Base-by-base conservation (phyloP, 2,888 invertebrate species). In the Cephus runcator region DNA sequence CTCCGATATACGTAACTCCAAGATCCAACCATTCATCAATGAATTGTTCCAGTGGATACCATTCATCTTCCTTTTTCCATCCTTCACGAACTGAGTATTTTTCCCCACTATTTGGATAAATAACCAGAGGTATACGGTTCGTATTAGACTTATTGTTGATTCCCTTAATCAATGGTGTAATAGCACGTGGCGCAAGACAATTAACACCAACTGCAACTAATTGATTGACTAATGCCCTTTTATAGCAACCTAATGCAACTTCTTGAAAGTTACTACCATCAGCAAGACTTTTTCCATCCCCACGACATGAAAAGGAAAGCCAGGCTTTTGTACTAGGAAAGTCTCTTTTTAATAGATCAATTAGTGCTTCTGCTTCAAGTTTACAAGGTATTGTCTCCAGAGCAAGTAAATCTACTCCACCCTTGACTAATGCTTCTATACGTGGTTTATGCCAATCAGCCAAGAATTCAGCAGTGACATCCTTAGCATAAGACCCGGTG, bases 31-130 rank as follows among this genome's bases (percentile, higher is more conserved):
- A 98, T 86, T 95, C 95, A 33, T 94, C 93, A 12, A 97, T 94
- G 88, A 95, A 96, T 34, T 94, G 93, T 81, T 95, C 95, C 0
- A 97, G 93, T 1, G 95, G 93, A 82, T 95, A 94, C 89, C 94
- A 95, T 88, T 94, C 94, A 84, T 95, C 95, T 4, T 86, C 86
- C 6, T 79, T 82, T 92, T 93, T 95, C 95, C 95, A 90, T 76
- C 91, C 91, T 11, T 87, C 93, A 87, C 94, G 93, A 77, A 95
- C 93, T 86, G 94, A 94, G 93, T 96, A 97, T 88, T 93, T 94
- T 92, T 97, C 97, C 76, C 98, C 98, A 87, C 97, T 97, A 91
- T 98, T 98, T 4, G 98, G 98, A 92, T 98, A 98, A 35, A 96
- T 97, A 79, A 98, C 95, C 77, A 98, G 92, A 3, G 97, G 96